Evolutionary conservation across 2,113 vertebrate species (phyloP), one percentile per base, ranked within the genome.

Genomic region (Peromyscus maniculatus): DNA sequence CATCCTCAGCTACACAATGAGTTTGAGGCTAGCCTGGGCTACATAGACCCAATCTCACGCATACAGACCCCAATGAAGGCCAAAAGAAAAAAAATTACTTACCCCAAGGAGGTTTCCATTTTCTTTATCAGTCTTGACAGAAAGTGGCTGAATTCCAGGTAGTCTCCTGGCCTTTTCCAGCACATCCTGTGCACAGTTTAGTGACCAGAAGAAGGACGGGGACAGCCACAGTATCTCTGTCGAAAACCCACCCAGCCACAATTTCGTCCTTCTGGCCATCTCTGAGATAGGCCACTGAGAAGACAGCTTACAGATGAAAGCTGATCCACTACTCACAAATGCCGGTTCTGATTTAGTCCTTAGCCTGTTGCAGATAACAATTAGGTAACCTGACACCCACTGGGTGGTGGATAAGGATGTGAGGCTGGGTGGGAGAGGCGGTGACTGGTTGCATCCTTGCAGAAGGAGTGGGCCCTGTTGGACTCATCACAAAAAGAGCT

Each of bases 391-490:
- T n/a, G 66, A 28, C 10, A 17, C 31, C n/a, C 19, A 39, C 31
- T 9, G 11, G 39, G 52, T 87, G 49, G 15, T 39, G 28, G 67
- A 55, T 71, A 71, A 82, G n/a, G 17, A 16, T 43, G 21, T 36
- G 36, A 16, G 43, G 3, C 26, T 24, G 62, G n/a, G 16, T 0
- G 10, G 78, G 83, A 1, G 7, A n/a, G 21, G 66, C 31, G 9
- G 39, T 77, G 33, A 91, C 5, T 1, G 52, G 62, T 49, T n/a
- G 46, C 21, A 11, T 88, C 62, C 66, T 39, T 36, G 3, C 98
- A 98, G 97, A 94, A 97, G 66, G 91, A 94, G 33, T 97, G 96
- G 98, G 92, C 91, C 8, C 95, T 94, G 3, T 87, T 97, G 86
- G 91, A 97, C 55, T 75, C 77, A 0, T 93, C 95, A 0, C 97